Percentiles rank a stretch among this genome's conserved stretches.
Conservation (phyloP, 1,140 invertebrate genomes). For the Magallana ariakensis region DNA sequence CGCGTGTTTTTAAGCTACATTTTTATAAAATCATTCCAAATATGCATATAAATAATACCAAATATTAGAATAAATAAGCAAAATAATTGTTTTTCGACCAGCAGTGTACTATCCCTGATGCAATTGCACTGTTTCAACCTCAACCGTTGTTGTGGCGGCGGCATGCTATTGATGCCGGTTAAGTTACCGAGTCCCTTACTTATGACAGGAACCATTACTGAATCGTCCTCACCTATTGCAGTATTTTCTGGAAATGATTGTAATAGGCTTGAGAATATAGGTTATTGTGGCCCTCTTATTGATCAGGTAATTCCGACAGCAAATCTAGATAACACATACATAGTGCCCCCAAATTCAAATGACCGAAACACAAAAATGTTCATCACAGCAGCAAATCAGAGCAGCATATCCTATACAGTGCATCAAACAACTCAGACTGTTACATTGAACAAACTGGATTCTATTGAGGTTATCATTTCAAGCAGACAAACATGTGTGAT, state of each 20-base stretch:
- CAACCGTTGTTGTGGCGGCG: too few relatives aligned
- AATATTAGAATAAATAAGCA: too few relatives aligned
- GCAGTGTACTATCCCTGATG: too few relatives aligned
- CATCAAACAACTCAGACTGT: neutral
- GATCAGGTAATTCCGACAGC: neutral
- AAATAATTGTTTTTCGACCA: too few relatives aligned
- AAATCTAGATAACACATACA: neutral
- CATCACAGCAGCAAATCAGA: neutral
- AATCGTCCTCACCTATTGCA: neutral
- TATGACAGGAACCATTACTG: neutral
- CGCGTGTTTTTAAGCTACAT: too few relatives aligned
- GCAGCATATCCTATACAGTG: neutral
- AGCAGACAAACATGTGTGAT: neutral
- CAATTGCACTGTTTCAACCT: too few relatives aligned
- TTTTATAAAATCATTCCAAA: too few relatives aligned
- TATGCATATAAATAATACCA: too few relatives aligned
- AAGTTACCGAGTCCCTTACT: neutral
- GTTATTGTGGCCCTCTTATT: neutral
- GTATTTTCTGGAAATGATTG: neutral
- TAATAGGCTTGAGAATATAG: neutral
- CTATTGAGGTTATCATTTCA: neutral
- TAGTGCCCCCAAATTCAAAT: neutral
- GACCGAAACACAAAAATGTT: neutral
- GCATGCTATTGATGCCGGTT: too few relatives aligned
- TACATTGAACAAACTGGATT: neutral